Base-by-base conservation (phyloP, 92 coral and sea anemone species). In the Parazoanthus swiftii region DNA sequence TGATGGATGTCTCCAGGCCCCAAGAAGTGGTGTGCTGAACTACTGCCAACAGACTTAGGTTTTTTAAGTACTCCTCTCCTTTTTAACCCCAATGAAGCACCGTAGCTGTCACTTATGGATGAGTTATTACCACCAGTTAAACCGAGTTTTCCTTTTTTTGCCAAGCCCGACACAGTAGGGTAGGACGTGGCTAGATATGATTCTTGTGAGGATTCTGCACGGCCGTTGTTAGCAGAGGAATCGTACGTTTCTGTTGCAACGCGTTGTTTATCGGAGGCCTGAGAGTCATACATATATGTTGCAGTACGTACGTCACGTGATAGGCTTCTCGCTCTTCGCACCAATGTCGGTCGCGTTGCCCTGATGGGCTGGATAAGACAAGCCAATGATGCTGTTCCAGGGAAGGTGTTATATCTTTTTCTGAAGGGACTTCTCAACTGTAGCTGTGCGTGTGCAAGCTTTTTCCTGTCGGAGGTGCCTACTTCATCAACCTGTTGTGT, bases 21-120 rank as follows among this genome's bases (percentile, higher is more conserved):
- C n/a, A 63, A 63, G 68, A 4, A 0, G 68, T 25, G 23, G n/a
- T 72, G 20, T 7, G 29, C 3, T 26, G 39, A 72, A 14, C 14
- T 21, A 72, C 7, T 14, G 76, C 42, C 35, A 73, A 26, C 70
- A 50, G 11, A 44, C 6, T 14, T 35, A 4, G 82, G 82, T 2
- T 26, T 79, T n/a, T 21, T 46, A 25, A 26, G 66, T 15, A 79
- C 66, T 79, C 43, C 82, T 50, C n/a, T 79, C 8, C 82, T 79
- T 48, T 51, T 79, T 33, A 23, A 23, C 50, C 42, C n/a, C 7
- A 42, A 9, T 46, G 66, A 51, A 79, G 67, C 8, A 33, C 25
- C 39, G 35, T 29, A n/a, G 16, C 66, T 46, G 6, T n/a, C 82
- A 48, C 21, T 26, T 25, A 67, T 10, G 20, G 66, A 26, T 3